Conservation (phyloP, 2,888 invertebrate species). For the Tetragonisca angustula region DNA sequence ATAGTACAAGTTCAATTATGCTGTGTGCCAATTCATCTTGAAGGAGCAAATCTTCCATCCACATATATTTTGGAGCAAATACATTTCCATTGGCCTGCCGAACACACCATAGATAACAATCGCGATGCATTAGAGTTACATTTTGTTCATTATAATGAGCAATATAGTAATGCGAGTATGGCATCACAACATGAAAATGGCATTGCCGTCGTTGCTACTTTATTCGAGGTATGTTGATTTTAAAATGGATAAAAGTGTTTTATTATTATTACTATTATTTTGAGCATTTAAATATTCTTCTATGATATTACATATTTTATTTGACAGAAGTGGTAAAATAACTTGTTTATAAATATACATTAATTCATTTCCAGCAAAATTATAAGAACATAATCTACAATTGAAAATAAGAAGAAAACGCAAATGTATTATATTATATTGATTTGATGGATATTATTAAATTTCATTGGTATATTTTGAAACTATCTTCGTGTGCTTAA, state of each 20-base stretch:
- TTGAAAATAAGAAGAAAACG: neutral
- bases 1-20: constrained; percentile 72
- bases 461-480: neutral
- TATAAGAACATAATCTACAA: too few relatives aligned
- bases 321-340: too few relatives aligned
- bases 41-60: constrained; percentile 87
- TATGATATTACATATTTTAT: neutral
- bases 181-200: constrained; percentile 86
- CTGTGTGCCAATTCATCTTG: constrained; percentile 74
- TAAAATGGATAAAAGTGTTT: neutral
- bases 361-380: too few relatives aligned
- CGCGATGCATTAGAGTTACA: constrained; percentile 88
- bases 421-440: neutral
- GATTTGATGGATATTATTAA: neutral
- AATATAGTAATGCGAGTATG: constrained; percentile 84
- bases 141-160: constrained; percentile 87
- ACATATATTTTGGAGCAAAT: constrained; percentile 89
- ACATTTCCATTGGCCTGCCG: constrained; percentile 94
- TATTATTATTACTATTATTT: neutral
- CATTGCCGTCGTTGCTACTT: constrained; percentile 87
- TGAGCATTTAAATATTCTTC: neutral
- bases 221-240: constrained; percentile 86
- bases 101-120: constrained; percentile 90
- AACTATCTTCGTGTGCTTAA: neutral
- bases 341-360: too few relatives aligned